phyloP scores from a whole-genome alignment of 2,113 vertebrate species.

The Triplophysa dalaica region DNA sequence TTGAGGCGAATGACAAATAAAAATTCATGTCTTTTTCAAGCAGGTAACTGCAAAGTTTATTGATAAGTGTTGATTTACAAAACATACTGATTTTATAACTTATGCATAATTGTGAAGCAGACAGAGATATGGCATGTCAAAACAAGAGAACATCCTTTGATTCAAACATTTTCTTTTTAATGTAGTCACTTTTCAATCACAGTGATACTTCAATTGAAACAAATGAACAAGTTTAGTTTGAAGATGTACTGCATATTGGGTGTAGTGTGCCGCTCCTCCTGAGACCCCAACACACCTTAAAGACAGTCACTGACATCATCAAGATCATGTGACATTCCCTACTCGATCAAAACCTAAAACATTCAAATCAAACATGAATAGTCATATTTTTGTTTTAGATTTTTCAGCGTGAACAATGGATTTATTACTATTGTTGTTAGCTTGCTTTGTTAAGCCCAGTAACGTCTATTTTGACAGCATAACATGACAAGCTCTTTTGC shows the following conservation, averaged over 20 bases:
- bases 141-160: background rate
- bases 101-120: background rate
- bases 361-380: too few relatives aligned
- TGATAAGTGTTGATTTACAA: background rate
- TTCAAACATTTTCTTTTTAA: background rate
- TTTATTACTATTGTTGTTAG: background rate
- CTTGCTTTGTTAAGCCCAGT: background rate
- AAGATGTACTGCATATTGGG: too few relatives aligned
- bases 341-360: background rate
- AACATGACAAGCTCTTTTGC: conserved; percentile 16
- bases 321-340: background rate
- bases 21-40: conserved; percentile 1
- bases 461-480: background rate
- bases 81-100: background rate
- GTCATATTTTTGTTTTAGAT: background rate
- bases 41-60: background rate
- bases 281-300: conserved; percentile 19
- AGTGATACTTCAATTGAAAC: too few relatives aligned
- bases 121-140: background rate
- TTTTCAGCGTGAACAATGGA: background rate
- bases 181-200: too few relatives aligned
- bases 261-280: background rate
- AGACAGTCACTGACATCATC: background rate
- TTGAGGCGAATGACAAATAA: background rate
- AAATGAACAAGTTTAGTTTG: background rate